Base-by-base conservation (phyloP, 2,888 invertebrate species). In the Pomacea canaliculata region DNA sequence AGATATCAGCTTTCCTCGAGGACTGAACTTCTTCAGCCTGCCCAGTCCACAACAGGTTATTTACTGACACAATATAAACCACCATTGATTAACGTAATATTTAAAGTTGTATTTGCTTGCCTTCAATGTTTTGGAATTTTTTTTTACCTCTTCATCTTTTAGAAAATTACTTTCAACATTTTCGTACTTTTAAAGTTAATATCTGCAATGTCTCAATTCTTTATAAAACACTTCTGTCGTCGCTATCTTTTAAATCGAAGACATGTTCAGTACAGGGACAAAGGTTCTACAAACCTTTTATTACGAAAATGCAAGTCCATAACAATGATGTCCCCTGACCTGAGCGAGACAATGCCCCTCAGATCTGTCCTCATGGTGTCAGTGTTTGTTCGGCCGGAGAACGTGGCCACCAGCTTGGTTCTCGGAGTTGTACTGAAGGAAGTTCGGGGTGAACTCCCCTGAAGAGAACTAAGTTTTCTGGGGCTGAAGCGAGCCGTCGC, bases 341-440 rank as follows among this genome's bases (percentile, higher is more conserved):
- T 56, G 27, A 79, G 74, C 37, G 67, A 70, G 46, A 79, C 70
- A 71, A 79, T 49, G 23, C 74, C 79, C 23, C 76, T 73, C 7
- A 79, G 68, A 60, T 79, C 79, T 0, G 79, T 79, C 71, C 69
- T 76, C 76, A 79, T 79, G 51, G 79, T 79, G 69, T 79, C 79
- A 23, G 51, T 62, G 68, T 69, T 77, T 23, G 66, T 66, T n/a
- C 79, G 67, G 9, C 76, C 79, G n/a, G 76, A 71, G 19, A 79
- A 79, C 46, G 76, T 67, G 12, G 79, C 70, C 27, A 75, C 56
- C 37, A 79, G n/a, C 27, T 71, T 76, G 48, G 74, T 62, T 7
- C 63, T n/a, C 8, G 77, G 73, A 1, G 70, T 70, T 37, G 63
- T 70, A 59, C 73, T 73, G 10, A 71, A 51, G 4, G 74, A 63